Evolutionary conservation across 2,113 vertebrate species (phyloP), one percentile per base, ranked within the genome.

Genomic region (Apodemus speciosus): DNA sequence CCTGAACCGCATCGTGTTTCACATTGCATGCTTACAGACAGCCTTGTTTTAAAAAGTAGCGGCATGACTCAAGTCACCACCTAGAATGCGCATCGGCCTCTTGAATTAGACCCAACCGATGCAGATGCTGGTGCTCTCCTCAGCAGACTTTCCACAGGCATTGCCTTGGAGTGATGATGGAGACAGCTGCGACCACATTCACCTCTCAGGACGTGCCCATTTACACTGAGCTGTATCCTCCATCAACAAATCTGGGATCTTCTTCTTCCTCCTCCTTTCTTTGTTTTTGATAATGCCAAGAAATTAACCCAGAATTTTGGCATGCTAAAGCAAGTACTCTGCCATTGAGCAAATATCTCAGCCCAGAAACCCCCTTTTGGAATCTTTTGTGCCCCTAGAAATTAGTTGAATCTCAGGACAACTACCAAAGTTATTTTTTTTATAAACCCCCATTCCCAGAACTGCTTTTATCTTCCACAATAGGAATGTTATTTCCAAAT

Each of bases 401-500:
- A 89, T 18, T 68, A 46, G 25, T 72, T n/a, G 0, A 89, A 40
- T 66, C n/a, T 64, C 77, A 46, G 6, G 21, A 10, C 14, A 46
- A 32, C 23, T 69, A 84, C 3, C 23, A 43, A 35, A 18, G 21
- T 27, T 27, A 49, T 60, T 76, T 81, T n/a, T 51, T 72, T 56
- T n/a, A 20, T 40, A 88, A 43, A 58, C 23, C 10, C 30, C 23
- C 21, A 43, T 38, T 85, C 56, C 71, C 62, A 79, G 46, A 81
- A 88, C 2, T 10, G 35, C 30, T 71, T 56, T 49, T 49, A 49
- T 68, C 53, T 30, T 73, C 21, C 60, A 27, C 53, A 73, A 9
- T 71, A 90, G 83, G 40, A 76, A 76, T 87, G 38, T 16, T 32
- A 23, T 90, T 90, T 83, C 60, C 43, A 87, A 87, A 66, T 80